Conservation (phyloP, 2,888 invertebrate genomes). For the Micoletzkya japonica region DNA sequence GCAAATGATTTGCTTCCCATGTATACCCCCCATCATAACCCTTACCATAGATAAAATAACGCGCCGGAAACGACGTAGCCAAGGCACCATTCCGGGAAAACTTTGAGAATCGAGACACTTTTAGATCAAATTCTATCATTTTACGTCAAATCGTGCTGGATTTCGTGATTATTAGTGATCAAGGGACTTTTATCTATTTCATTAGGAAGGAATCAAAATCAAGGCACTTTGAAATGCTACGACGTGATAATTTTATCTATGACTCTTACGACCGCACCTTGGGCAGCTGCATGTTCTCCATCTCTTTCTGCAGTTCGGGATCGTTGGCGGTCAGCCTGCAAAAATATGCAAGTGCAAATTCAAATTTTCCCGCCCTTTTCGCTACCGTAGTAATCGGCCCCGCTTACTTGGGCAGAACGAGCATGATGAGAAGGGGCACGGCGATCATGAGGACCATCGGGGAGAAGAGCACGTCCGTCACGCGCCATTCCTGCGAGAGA, state of each 20-base stretch:
- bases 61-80: neutral
- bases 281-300: slow-evolving; percentile 58
- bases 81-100: neutral
- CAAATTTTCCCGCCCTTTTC: neutral
- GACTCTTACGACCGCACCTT: slow-evolving; percentile 32
- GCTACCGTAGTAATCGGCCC: neutral
- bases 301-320: slow-evolving; percentile 85
- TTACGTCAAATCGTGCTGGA: too few relatives aligned
- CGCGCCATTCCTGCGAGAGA: slow-evolving; percentile 80
- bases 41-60: neutral
- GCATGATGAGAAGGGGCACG: slow-evolving; percentile 50
- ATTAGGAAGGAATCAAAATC: neutral
- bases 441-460: slow-evolving; percentile 77
- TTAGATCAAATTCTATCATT: neutral
- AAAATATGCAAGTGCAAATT: slow-evolving; percentile 60
- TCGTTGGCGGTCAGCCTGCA: slow-evolving; percentile 77
- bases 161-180: too few relatives aligned
- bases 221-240: neutral
- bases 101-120: neutral
- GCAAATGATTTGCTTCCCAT: neutral
- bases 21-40: neutral
- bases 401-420: slow-evolving; percentile 48
- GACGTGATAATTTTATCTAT: neutral
- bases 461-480: slow-evolving; percentile 92
- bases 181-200: too few relatives aligned